Base-by-base conservation (phyloP, 2,113 vertebrate species). In the Festucalex cinctus region DNA sequence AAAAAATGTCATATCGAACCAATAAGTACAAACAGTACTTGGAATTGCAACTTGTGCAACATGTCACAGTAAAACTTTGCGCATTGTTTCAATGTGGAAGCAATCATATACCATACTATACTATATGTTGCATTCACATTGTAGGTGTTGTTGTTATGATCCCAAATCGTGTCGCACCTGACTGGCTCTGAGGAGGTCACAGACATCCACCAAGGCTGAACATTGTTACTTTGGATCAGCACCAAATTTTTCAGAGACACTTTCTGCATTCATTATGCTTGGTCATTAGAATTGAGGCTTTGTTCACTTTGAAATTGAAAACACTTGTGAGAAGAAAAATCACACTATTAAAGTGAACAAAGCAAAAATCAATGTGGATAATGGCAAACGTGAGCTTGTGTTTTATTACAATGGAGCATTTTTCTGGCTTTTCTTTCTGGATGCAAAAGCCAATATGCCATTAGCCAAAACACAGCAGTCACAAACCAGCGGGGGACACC, bases 41-140 rank as follows among this genome's bases (percentile, higher is more conserved):
- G 43, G 14, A 44, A 13, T 17, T 5, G 63, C 1, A 58, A 49
- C 70, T n/a, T 69, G 4, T 32, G 28, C 28, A 32, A 32, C 66
- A 81, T 64, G 70, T 74, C 44, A 70, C 35, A 66, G 63, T 37
- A 10, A 44, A 58, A 2, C 28, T 24, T 8, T 20, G 7, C 28
- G 32, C 24, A 20, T 26, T 1, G 26, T 56, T 1, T 14, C 43
- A 44, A 14, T 44, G 53, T 14, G 53, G 53, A 17, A 56, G 13
- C 16, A 14, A 28, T 28, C 6, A 22, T 54, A 12, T 44, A 13
- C 12, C 43, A 44, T 44, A 44, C 12, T 39, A 44, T 44, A 44
- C 12, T 39, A 39, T 41, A 41, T 41, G 3, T 13, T 41, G 13
- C 39, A 41, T 12, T 41, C n/a, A 41, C 39, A 41, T 13, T 13